Conservation (phyloP, 2,888 invertebrate species). For the Gymnocheta viridis region DNA sequence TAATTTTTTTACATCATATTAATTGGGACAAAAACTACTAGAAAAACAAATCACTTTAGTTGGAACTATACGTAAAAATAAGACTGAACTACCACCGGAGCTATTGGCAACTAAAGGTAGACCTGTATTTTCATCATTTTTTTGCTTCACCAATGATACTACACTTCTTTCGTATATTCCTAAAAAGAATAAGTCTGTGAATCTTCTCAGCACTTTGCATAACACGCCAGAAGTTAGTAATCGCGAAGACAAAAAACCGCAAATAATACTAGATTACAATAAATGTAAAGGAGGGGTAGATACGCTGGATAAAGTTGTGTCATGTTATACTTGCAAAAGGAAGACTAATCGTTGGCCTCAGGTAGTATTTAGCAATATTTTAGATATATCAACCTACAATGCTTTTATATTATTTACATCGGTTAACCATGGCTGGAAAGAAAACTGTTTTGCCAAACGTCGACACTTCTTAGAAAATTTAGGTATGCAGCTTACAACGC, state of each 20-base stretch:
- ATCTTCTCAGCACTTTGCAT: background rate
- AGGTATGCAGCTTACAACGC: no score
- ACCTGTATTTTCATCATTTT: no score
- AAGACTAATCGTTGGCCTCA: slow-evolving; percentile 15
- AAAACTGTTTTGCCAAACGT: no score
- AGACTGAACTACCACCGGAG: background rate
- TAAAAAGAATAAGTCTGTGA: slow-evolving; percentile 1
- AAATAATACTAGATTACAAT: slow-evolving; percentile 8
- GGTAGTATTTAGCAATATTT: background rate
- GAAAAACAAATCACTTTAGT: slow-evolving; percentile 6
- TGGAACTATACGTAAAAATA: slow-evolving; percentile 23
- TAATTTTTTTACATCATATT: slow-evolving; percentile 19
- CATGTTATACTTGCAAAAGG: slow-evolving; percentile 16
- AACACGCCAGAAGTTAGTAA: background rate
- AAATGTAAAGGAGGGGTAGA: slow-evolving; percentile 11
- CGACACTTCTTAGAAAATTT: no score
- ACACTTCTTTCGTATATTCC: slow-evolving; percentile 9
- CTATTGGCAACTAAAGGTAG: no score
- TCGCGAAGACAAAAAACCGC: no score
- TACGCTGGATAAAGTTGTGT: background rate
- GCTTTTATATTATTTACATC: no score
- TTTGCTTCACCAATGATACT: background rate
- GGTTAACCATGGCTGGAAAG: no score
- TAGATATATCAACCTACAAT: slow-evolving; percentile 1
- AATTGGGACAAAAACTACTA: slow-evolving; percentile 11